phyloP scores from a whole-genome alignment of 2,113 vertebrate species.

The Pongo pygmaeus region DNA sequence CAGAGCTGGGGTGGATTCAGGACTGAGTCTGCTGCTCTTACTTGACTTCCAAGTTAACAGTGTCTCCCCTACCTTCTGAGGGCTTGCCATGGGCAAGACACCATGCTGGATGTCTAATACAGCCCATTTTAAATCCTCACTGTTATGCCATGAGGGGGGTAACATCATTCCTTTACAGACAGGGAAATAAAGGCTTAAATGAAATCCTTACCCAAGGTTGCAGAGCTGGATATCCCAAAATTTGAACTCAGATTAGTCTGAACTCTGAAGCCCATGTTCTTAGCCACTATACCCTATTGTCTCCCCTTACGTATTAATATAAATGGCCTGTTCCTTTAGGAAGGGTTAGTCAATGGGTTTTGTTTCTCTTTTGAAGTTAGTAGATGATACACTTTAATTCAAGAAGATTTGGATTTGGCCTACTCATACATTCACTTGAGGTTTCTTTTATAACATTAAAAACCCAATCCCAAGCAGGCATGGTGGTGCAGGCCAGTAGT shows the following conservation, averaged over 20 bases:
- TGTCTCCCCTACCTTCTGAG: not conserved
- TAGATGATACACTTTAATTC: conserved; percentile 7
- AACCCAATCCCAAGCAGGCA: not conserved
- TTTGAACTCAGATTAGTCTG: not conserved
- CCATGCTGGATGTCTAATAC: not conserved
- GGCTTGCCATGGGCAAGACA: not conserved
- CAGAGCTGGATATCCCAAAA: not conserved
- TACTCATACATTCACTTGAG: not conserved
- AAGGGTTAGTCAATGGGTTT: not conserved
- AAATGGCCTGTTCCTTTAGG: not conserved
- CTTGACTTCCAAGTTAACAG: not conserved
- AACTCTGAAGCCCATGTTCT: not conserved
- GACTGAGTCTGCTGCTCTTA: not conserved
- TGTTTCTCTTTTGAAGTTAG: not conserved
- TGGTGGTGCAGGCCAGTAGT: too few species aligned
- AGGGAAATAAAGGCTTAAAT: not conserved
- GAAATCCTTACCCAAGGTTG: not conserved
- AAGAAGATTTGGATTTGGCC: not conserved
- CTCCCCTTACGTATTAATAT: not conserved
- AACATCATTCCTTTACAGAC: not conserved
- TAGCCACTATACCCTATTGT: not conserved
- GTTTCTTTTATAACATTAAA: conserved; percentile 14
- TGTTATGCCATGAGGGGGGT: fast-evolving
- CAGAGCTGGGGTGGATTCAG: not conserved
- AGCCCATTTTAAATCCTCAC: not conserved